Percentiles rank a stretch among this genome's conserved stretches.
Conservation (phyloP, 2,797 vertebrate species). For the Anguilla megastoma region DNA sequence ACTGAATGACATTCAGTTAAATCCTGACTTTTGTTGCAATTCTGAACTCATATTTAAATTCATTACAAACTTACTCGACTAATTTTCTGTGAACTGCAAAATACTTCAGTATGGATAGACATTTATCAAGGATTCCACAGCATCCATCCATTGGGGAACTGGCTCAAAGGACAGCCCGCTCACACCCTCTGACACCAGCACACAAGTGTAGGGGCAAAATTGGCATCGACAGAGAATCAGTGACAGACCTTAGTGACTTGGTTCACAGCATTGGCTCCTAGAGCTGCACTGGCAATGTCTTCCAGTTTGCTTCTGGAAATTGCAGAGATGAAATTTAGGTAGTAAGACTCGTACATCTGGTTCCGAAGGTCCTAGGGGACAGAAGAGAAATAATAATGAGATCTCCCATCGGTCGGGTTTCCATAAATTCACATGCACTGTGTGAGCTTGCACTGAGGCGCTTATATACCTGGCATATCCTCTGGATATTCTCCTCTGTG, state of each 20-base stretch:
- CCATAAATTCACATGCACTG: background rate
- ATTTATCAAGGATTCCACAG: background rate
- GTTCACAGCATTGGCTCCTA: slow-evolving; percentile 87
- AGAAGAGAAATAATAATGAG: background rate
- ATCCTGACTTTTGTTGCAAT: too few relatives aligned
- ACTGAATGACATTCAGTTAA: too few relatives aligned
- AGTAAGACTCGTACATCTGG: slow-evolving; percentile 94
- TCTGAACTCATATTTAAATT: too few relatives aligned
- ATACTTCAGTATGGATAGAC: background rate
- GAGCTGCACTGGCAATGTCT: slow-evolving; percentile 93
- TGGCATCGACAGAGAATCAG: background rate
- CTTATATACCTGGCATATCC: slow-evolving; percentile 88
- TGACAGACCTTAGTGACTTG: slow-evolving; percentile 90
- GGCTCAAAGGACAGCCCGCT: background rate
- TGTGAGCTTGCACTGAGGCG: background rate
- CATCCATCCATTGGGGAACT: background rate
- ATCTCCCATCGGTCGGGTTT: background rate
- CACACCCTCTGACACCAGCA: slow-evolving; percentile 7
- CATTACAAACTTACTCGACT: too few relatives aligned
- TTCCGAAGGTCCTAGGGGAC: slow-evolving; percentile 87
- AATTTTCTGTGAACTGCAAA: background rate
- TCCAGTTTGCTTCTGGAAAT: slow-evolving; percentile 97
- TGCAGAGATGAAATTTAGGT: slow-evolving; percentile 97
- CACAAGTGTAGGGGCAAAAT: background rate
- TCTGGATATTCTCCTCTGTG: slow-evolving; percentile 95